phyloP scores from a whole-genome alignment of 2,888 invertebrate genomes.

The Marasmarcha lunaedactyla region DNA sequence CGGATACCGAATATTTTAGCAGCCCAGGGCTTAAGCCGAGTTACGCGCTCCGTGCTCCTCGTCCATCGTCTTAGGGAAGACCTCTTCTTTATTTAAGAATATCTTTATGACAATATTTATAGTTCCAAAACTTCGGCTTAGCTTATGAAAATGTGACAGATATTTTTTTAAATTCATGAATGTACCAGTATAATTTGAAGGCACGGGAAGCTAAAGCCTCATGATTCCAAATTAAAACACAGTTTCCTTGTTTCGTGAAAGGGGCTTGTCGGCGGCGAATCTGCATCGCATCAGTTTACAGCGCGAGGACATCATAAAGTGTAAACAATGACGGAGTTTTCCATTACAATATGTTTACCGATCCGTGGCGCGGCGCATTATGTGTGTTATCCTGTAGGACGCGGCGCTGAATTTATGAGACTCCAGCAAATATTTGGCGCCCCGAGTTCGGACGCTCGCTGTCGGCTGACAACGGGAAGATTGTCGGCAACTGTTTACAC shows the following conservation, averaged over 20 bases:
- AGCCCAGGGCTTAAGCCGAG: conserved; percentile 22
- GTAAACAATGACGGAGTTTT: conserved; percentile 68
- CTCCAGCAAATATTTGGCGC: conserved; percentile 67
- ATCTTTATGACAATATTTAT: too few relatives aligned
- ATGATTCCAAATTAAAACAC: conserved; percentile 19
- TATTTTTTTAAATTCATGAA: too few relatives aligned
- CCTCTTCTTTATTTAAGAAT: conserved; percentile 34
- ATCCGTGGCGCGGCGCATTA: conserved; percentile 65
- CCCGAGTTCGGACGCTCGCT: conserved; percentile 50
- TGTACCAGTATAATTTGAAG: too few relatives aligned
- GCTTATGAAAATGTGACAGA: too few relatives aligned
- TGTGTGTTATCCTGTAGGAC: conserved; percentile 66
- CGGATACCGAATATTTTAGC: conserved; percentile 61
- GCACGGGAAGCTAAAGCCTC: too few relatives aligned
- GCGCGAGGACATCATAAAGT: conserved; percentile 63
- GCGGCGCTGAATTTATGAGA: conserved; percentile 62
- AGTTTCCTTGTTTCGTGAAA: conserved; percentile 16
- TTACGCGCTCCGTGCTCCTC: conserved; percentile 23
- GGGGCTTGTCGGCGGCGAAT: conserved; percentile 30
- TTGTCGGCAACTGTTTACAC: conserved; percentile 60
- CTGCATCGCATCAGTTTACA: conserved; percentile 53
- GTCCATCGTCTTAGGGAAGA: conserved; percentile 20
- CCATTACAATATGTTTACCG: conserved; percentile 72
- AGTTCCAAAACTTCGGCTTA: too few relatives aligned
- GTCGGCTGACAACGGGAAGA: conserved; percentile 63